Evolutionary conservation across 37 sponge, comb jelly and placozoan species (phyloP), one percentile per base, ranked within the genome.

Genomic region (Chondrilla cf. caribensis): DNA sequence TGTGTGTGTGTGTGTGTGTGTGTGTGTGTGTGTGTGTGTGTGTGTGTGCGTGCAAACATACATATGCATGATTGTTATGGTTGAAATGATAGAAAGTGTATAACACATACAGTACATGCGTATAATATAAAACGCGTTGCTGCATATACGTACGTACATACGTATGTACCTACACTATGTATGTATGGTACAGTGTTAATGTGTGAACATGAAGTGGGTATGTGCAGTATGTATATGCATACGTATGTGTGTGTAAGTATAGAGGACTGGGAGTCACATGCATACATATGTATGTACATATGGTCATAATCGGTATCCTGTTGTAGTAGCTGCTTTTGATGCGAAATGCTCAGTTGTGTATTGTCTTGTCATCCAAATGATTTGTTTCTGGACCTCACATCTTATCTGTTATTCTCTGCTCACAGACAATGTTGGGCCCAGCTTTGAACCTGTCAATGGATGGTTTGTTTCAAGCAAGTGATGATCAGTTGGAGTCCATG

Each of bases 11-110:
- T 80, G 83, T 70, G 83, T 70, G 73, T 70, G 83, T 83, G 83
- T 70, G 83, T 83, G 73, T 42, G 83, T 83, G 73, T 43, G 72
- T 83, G 83, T 70, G 72, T 83, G 83, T 83, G 73, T 83, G 58
- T 83, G 83, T 70, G 31, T 67, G 55, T 72, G 33, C 40, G 72
- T 43, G 40, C 40, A 58, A 44, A 17, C 15, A 38, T 72, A 22
- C 51, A 14, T 54, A 58, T 83, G 38, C 44, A 32, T 65, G 29
- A 7, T 9, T 62, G 29, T 54, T 54, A 17, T 54, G 57, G 17
- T 11, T 19, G 57, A 54, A 54, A 54, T 19, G 57, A 54, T 11
- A 17, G 11, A 17, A 19, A 17, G n/a, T n/a, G n/a, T n/a, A n/a
- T n/a, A n/a, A n/a, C n/a, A n/a, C n/a, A n/a, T n/a, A n/a, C n/a